phyloP scores from a whole-genome alignment of 2,888 invertebrate genomes.

The Spisula solida region DNA sequence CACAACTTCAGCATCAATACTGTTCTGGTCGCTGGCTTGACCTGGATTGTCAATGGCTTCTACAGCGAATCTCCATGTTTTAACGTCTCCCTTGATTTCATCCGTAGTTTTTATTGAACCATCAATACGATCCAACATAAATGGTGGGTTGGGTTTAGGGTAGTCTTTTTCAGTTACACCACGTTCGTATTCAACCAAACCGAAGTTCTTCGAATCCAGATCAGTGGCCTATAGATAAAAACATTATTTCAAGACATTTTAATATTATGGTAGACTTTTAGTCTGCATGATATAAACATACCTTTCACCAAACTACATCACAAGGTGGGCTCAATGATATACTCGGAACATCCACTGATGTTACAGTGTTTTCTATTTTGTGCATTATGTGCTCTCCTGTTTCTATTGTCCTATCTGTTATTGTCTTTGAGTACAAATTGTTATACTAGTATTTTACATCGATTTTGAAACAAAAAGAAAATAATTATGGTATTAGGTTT shows the following conservation, averaged over 20 bases:
- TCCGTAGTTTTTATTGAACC: conserved; percentile 59
- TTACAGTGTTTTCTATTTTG: too few relatives aligned
- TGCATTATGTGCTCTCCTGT: too few relatives aligned
- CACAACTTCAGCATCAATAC: conserved; percentile 70
- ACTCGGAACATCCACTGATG: too few relatives aligned
- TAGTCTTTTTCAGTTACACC: conserved; percentile 85
- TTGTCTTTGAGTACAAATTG: too few relatives aligned
- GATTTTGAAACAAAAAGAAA: too few relatives aligned
- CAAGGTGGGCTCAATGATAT: too few relatives aligned
- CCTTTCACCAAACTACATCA: too few relatives aligned
- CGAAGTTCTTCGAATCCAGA: conserved; percentile 94
- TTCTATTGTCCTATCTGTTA: too few relatives aligned
- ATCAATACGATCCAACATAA: conserved; percentile 46
- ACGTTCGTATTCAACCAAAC: conserved; percentile 91
- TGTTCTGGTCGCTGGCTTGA: conserved; percentile 51
- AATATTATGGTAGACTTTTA: neutral
- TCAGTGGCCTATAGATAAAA: conserved; percentile 91
- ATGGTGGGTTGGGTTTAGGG: conserved; percentile 88
- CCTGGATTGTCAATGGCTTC: conserved; percentile 75
- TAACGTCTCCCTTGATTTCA: conserved; percentile 52
- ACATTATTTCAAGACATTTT: neutral
- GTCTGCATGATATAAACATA: too few relatives aligned
- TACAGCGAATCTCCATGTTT: conserved; percentile 70
- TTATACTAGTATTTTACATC: too few relatives aligned
- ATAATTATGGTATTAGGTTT: too few relatives aligned